Base-by-base conservation (phyloP, 2,888 invertebrate species). In the Amphiduros pacificus region DNA sequence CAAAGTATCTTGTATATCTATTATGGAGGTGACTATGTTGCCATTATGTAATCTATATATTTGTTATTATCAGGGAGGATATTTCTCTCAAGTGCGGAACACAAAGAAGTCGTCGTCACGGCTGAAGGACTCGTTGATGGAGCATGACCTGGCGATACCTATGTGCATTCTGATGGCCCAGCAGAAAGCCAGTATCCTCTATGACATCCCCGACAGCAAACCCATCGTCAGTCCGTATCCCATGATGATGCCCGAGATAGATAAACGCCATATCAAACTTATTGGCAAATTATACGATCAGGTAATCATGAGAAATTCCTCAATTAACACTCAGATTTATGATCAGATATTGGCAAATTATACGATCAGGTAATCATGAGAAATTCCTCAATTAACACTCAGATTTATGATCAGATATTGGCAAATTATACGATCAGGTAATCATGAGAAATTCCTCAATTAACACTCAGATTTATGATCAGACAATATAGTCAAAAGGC, bases 1-100 rank as follows among this genome's bases (percentile, higher is more conserved):
- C n/a, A n/a, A n/a, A n/a, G n/a, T n/a, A n/a, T n/a, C n/a, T n/a
- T n/a, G n/a, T n/a, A n/a, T n/a, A n/a, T n/a, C n/a, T n/a, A n/a
- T n/a, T n/a, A n/a, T n/a, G n/a, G n/a, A n/a, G n/a, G n/a, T n/a
- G n/a, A n/a, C n/a, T n/a, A n/a, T n/a, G n/a, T n/a, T n/a, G n/a
- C n/a, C n/a, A n/a, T n/a, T n/a, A n/a, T n/a, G n/a, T n/a, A n/a
- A n/a, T n/a, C n/a, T n/a, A n/a, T n/a, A n/a, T 22, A 49, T 20
- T 17, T 54, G 4, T 31, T 5, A 11, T 49, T 24, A 14, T 28
- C 78, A 94, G 93, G 97, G 96, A 56, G 97, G 97, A 11, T 96
- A 96, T 81, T 98, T 97, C 80, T 92, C 93, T 78, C 96, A 96
- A 87, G 93, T 96, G 20, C 88, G 96, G 31, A 98, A 98, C 81